Evolutionary conservation across 2,113 vertebrate species (phyloP), one percentile per base, ranked within the genome.

Genomic region (Ailurus styani): DNA sequence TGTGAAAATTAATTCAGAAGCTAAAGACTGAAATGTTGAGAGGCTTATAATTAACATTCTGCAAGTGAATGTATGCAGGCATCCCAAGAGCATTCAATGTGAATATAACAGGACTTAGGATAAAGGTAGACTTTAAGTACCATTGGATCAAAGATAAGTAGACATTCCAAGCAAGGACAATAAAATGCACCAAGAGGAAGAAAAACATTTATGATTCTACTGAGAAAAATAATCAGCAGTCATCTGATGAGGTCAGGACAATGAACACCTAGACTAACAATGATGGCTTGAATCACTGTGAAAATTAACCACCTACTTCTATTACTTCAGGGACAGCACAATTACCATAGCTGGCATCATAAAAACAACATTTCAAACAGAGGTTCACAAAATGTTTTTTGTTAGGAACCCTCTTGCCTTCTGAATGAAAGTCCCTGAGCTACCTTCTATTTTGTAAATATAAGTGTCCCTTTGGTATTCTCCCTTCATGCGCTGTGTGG

Each of bases 241-340:
- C 95, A 79, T 64, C 88, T 93, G 96, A 98, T 83, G 92, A 97
- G 90, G 27, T 96, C 96, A 95, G 94, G 90, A 97, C 94, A 95
- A 84, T 62, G 97, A 96, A 97, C 95, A 97, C 1, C 0, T 72
- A 37, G 79, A 90, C 93, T 96, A 42, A 92, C 95, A 97, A 91
- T 70, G 66, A 95, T 83, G 77, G 82, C 50, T 70, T 97, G 96
- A 97, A 96, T 97, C 72, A 97, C 52, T 7, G n/a, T 72, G 91
- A 95, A 96, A 96, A 98, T 97, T 92, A 97, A 78, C 91, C 83
- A 90, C 96, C 87, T 95, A 70, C 75, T 77, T 96, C 60, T 78
- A 66, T 66, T 40, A 91, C 93, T 90, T 62, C 72, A 94, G 92
- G 92, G 92, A 93, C 79, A n/a, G 25, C 3, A 52, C 84, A 88